Evolutionary conservation across 1,140 invertebrate genomes (phyloP).

Genomic region (Pogonomyrmex barbatus): DNA sequence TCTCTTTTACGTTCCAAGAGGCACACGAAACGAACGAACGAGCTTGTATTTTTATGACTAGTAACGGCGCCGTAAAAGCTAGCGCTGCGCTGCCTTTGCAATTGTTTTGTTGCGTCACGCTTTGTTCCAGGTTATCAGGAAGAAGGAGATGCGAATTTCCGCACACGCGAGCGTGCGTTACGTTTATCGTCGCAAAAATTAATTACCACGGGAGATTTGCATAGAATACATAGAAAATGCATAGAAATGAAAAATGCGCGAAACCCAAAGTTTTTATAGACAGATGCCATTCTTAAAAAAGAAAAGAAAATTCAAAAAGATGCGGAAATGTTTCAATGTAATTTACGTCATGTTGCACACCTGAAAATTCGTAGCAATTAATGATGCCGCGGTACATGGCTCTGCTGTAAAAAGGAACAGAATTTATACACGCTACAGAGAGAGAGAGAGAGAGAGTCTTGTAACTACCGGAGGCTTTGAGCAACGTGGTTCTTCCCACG

Average conservation of each 20-base stretch:
- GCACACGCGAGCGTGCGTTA: background rate
- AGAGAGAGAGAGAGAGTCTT: background rate
- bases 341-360: background rate
- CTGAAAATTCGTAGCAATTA: constrained; percentile 16
- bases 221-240: background rate
- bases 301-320: background rate
- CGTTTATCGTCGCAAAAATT: constrained; percentile 1
- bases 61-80: constrained; percentile 32
- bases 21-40: background rate
- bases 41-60: constrained; percentile 39
- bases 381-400: background rate
- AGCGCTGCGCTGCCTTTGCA: background rate
- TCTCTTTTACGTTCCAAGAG: constrained; percentile 4
- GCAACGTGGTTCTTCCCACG: background rate
- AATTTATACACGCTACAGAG: background rate
- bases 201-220: constrained; percentile 4
- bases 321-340: background rate
- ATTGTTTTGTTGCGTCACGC: constrained; percentile 13
- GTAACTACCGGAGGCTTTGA: constrained; percentile 9
- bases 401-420: background rate
- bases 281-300: background rate
- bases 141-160: background rate
- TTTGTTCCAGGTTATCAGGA: background rate
- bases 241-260: background rate
- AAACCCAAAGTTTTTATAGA: background rate